Percentiles rank a stretch among this genome's conserved stretches.
Evolutionary conservation across 2,113 vertebrate species (phyloP).

Genomic region (Thamnophis sirtalis): DNA sequence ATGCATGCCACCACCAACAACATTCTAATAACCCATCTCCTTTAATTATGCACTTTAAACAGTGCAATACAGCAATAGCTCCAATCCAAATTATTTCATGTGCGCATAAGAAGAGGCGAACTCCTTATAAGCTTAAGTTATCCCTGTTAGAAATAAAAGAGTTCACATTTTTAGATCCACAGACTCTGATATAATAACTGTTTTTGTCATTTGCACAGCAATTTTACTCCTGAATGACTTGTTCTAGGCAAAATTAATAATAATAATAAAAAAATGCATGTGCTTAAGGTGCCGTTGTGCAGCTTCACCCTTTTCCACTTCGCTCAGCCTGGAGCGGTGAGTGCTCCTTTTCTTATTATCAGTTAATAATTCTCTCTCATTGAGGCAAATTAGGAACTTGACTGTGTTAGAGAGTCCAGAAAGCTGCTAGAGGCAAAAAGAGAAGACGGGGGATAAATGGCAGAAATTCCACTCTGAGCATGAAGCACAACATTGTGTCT

Average conservation of each 20-base stretch:
- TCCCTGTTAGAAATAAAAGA: slow-evolving; percentile 66
- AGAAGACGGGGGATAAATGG: slow-evolving; percentile 81
- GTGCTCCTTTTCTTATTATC: slow-evolving; percentile 96
- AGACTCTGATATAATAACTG: slow-evolving; percentile 77
- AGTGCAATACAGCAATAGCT: slow-evolving; percentile 53
- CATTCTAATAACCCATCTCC: background rate
- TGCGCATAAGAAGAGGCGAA: slow-evolving; percentile 63
- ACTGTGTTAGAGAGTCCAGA: slow-evolving; percentile 96
- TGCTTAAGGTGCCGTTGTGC: slow-evolving; percentile 81
- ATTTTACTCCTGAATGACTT: slow-evolving; percentile 83
- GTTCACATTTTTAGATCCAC: slow-evolving; percentile 68
- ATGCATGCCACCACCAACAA: background rate
- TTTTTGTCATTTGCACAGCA: slow-evolving; percentile 84
- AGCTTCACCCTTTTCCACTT: slow-evolving; percentile 73
- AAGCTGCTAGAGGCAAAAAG: slow-evolving; percentile 83
- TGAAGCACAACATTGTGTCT: slow-evolving; percentile 98
- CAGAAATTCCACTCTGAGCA: slow-evolving; percentile 96
- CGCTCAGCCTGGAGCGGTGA: slow-evolving; percentile 79
- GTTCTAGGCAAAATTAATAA: slow-evolving; percentile 97
- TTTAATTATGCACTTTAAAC: slow-evolving; percentile 42
- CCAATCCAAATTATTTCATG: slow-evolving; percentile 45
- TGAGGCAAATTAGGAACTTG: slow-evolving; percentile 98
- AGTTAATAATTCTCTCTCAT: slow-evolving; percentile 99
- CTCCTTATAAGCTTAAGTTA: slow-evolving; percentile 67
- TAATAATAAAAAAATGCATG: slow-evolving; percentile 71